Conservation (phyloP, 1,140 invertebrate genomes). For the Eulimnadia texana region DNA sequence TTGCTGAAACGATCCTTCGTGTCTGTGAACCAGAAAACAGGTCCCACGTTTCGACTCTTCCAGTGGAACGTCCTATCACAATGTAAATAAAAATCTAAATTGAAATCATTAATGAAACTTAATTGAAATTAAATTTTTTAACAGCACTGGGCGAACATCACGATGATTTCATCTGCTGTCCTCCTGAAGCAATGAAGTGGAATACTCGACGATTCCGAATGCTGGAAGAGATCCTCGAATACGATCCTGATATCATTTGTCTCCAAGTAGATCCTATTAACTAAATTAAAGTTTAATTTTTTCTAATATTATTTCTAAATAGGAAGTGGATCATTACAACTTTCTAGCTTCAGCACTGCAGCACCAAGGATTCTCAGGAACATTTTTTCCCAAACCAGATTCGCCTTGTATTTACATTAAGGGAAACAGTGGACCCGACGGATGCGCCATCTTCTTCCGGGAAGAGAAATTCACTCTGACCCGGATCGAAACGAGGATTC, state of each 20-base stretch:
- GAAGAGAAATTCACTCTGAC: slow-evolving; percentile 44
- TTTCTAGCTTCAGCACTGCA: slow-evolving; percentile 45
- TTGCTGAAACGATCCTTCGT: background rate
- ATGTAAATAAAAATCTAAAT: slow-evolving; percentile 42
- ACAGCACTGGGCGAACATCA: slow-evolving; percentile 51
- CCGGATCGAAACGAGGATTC: slow-evolving; percentile 39
- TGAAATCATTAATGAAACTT: no score
- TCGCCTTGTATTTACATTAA: slow-evolving; percentile 58
- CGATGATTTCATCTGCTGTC: slow-evolving; percentile 59
- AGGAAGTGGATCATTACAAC: slow-evolving; percentile 64
- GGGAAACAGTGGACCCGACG: slow-evolving; percentile 61
- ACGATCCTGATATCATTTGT: slow-evolving; percentile 55
- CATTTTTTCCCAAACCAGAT: slow-evolving; percentile 61
- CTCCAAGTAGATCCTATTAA: slow-evolving; percentile 38
- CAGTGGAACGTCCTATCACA: slow-evolving; percentile 64
- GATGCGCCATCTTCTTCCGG: slow-evolving; percentile 60
- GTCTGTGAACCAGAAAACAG: no score
- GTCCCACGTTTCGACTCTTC: slow-evolving; percentile 43
- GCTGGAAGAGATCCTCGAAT: slow-evolving; percentile 52
- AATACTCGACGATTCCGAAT: slow-evolving; percentile 46
- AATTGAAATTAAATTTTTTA: slow-evolving; percentile 18
- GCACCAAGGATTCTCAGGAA: slow-evolving; percentile 48
- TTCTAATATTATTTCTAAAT: no score
- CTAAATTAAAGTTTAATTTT: background rate
- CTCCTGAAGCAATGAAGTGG: slow-evolving; percentile 53